These are phyloP conservation scores for Xestia sexstrigata DNA, from an alignment of 2,888 invertebrate genomes.

Conservation along the genomic window DNA sequence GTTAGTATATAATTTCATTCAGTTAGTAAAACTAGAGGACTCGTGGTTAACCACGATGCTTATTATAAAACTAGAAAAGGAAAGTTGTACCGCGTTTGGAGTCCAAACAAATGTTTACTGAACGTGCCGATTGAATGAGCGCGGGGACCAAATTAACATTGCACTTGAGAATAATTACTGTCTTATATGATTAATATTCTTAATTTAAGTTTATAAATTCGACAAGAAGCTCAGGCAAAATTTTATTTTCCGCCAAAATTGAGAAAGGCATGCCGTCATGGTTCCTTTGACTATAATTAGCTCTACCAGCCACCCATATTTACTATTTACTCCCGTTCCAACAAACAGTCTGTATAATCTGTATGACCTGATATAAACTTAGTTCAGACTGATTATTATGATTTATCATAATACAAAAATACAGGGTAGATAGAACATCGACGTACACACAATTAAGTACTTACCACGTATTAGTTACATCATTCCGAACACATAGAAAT, in stretches of 20 bases:
- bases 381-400: neutral
- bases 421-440: neutral
- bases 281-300: neutral
- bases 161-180: slow-evolving; percentile 38
- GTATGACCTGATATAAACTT: neutral
- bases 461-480: neutral
- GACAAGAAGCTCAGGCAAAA: neutral
- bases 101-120: slow-evolving; percentile 82
- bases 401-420: neutral
- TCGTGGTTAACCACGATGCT: slow-evolving; percentile 85
- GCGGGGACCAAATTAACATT: slow-evolving; percentile 52
- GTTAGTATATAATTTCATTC: slow-evolving; percentile 73
- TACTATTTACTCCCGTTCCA: neutral
- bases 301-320: neutral
- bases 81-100: slow-evolving; percentile 78
- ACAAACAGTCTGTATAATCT: neutral
- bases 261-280: neutral
- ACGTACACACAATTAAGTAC: neutral
- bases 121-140: slow-evolving; percentile 76
- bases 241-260: neutral
- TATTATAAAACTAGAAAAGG: slow-evolving; percentile 86
- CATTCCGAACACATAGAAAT: neutral
- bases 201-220: slow-evolving; percentile 5
- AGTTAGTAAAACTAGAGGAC: slow-evolving; percentile 78
- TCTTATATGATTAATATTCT: slow-evolving; percentile 10